phyloP scores from a whole-genome alignment of 2,113 vertebrate genomes.

The Halcyon senegalensis region DNA sequence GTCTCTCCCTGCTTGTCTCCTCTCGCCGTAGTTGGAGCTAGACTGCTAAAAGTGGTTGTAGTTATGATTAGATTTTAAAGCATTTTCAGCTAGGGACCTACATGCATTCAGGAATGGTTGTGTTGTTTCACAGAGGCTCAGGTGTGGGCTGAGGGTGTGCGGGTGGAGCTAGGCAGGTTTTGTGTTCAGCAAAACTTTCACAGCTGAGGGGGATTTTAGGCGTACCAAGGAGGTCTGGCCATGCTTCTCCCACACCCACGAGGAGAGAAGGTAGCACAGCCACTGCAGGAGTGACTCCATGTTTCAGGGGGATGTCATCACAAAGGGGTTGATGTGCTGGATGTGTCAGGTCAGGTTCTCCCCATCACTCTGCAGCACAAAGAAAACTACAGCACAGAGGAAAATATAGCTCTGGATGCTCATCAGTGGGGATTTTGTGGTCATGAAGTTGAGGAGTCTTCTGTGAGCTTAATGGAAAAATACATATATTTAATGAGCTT shows the following conservation, averaged over 20 bases:
- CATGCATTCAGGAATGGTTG: neutral
- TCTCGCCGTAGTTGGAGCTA: neutral
- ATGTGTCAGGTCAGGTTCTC: neutral
- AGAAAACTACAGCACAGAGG: neutral
- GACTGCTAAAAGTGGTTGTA: neutral
- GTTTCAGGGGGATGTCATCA: neutral
- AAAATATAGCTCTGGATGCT: neutral
- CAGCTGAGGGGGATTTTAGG: neutral
- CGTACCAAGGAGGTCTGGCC: neutral
- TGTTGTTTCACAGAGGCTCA: neutral
- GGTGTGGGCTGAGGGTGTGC: neutral
- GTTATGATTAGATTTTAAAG: neutral
- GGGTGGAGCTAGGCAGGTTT: neutral
- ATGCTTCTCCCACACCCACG: neutral
- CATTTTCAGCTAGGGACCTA: neutral
- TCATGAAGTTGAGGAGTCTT: neutral
- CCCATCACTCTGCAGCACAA: neutral
- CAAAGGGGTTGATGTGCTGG: accelerated
- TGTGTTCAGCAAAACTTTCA: neutral
- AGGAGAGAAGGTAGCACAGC: neutral
- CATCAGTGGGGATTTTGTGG: neutral
- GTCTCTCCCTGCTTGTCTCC: neutral
- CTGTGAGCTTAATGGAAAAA: constrained; percentile 5
- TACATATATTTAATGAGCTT: constrained; percentile 42
- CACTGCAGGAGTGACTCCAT: accelerated